phyloP scores from a whole-genome alignment of 2,888 invertebrate species.

The Hydriomena furcata region DNA sequence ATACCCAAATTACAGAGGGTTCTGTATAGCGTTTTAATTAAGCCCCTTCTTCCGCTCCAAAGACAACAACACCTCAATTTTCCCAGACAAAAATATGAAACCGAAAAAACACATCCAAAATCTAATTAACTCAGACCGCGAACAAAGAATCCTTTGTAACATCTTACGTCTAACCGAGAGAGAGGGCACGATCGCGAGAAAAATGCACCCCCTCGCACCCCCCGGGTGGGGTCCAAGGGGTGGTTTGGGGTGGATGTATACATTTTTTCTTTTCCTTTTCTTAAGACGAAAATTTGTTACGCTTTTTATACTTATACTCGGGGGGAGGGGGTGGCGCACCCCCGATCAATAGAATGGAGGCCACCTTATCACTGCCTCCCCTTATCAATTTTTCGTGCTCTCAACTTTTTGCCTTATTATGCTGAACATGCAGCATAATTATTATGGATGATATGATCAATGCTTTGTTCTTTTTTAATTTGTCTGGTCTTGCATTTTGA shows the following conservation, averaged over 20 bases:
- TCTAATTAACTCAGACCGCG: slow-evolving; percentile 62
- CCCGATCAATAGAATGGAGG: slow-evolving; percentile 71
- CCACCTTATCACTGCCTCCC: slow-evolving; percentile 70
- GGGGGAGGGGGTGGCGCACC: slow-evolving; percentile 51
- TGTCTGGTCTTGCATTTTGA: slow-evolving; percentile 17
- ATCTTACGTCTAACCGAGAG: slow-evolving; percentile 67
- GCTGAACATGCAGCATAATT: slow-evolving; percentile 58
- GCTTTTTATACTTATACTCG: slow-evolving; percentile 81
- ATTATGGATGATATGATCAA: slow-evolving; percentile 46
- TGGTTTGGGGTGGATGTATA: slow-evolving; percentile 70
- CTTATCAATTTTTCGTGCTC: slow-evolving; percentile 82
- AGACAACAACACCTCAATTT: slow-evolving; percentile 1
- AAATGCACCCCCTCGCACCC: slow-evolving; percentile 64
- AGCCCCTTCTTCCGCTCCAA: neutral
- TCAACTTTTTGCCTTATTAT: slow-evolving; percentile 61
- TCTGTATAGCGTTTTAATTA: too few relatives aligned
- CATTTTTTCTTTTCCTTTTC: slow-evolving; percentile 84
- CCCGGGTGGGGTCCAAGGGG: slow-evolving; percentile 24
- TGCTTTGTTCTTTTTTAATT: slow-evolving; percentile 30
- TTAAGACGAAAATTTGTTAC: slow-evolving; percentile 84
- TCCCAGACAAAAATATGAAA: slow-evolving; percentile 32
- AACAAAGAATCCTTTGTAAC: slow-evolving; percentile 79
- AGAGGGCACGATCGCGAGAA: slow-evolving; percentile 67
- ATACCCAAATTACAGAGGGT: too few relatives aligned
- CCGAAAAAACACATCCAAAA: slow-evolving; percentile 47